Percentiles rank a stretch among this genome's conserved stretches.
These are phyloP conservation scores for Monochamus alternatus DNA, from an alignment of 2,888 invertebrate species.

Conservation along the genomic window DNA sequence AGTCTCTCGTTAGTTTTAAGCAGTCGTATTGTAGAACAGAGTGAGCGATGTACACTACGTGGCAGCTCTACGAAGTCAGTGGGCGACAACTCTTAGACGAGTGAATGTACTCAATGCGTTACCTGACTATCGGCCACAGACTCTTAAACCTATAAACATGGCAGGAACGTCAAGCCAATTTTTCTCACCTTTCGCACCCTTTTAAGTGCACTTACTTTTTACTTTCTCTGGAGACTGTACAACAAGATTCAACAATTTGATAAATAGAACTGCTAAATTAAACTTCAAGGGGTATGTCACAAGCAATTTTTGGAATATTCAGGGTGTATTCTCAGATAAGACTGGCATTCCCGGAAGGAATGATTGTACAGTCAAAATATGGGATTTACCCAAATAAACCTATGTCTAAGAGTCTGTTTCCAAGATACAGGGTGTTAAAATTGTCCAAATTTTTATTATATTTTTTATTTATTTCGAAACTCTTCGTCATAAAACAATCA, in stretches of 20 bases:
- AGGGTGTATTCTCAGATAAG: no score
- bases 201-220: conserved; percentile 26
- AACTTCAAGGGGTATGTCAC: no score
- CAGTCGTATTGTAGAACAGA: conserved; percentile 65
- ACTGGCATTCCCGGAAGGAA: no score
- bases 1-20: conserved; percentile 64
- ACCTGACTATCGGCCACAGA: conserved; percentile 71
- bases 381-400: no score
- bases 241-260: conserved; percentile 25
- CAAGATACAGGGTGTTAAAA: no score
- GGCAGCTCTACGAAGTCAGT: conserved; percentile 68
- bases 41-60: conserved; percentile 66
- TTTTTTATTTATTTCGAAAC: no score
- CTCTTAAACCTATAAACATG: conserved; percentile 72
- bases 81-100: conserved; percentile 53
- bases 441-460: no score
- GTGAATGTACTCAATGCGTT: conserved; percentile 56
- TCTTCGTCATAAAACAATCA: no score
- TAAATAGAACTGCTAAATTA: neutral
- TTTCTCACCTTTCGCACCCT: conserved; percentile 47
- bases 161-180: conserved; percentile 69
- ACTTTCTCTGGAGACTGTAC: conserved; percentile 35
- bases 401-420: no score
- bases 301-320: no score
- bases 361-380: no score